phyloP scores from a whole-genome alignment of 2,113 vertebrate genomes.

The Zootoca vivipara region DNA sequence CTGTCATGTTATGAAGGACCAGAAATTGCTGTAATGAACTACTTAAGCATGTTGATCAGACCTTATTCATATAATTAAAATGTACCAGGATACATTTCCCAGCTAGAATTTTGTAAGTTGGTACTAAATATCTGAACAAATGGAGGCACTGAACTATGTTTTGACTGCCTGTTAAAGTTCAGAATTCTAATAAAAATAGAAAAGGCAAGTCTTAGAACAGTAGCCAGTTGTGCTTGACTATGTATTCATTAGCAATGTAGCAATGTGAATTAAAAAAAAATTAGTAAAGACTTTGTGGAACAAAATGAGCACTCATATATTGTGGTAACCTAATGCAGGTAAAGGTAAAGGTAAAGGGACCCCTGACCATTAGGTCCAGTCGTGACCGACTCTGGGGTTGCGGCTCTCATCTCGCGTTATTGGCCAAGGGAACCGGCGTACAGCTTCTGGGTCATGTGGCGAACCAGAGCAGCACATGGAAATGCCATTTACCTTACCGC shows the following conservation, averaged over 20 bases:
- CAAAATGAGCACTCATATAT: neutral
- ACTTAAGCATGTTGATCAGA: slow-evolving; percentile 23
- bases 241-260: neutral
- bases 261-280: too few species aligned
- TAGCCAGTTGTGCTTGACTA: neutral
- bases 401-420: too few species aligned
- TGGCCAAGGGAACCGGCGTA: too few species aligned
- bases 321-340: too few species aligned
- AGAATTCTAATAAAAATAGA: slow-evolving; percentile 9
- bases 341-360: too few species aligned
- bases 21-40: slow-evolving; percentile 21
- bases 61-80: slow-evolving; percentile 43
- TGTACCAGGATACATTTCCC: slow-evolving; percentile 21
- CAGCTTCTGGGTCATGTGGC: too few species aligned
- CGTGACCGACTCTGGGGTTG: too few species aligned
- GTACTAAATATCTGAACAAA: slow-evolving; percentile 44
- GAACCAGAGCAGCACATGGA: too few species aligned
- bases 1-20: slow-evolving; percentile 38
- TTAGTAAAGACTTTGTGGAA: neutral
- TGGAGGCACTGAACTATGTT: slow-evolving; percentile 14
- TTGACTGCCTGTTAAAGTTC: slow-evolving; percentile 33
- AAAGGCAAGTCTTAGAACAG: neutral
- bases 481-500: too few species aligned
- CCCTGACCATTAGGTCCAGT: too few species aligned
- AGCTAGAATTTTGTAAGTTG: slow-evolving; percentile 48